Percentiles rank a stretch among this genome's conserved stretches.
phyloP scores from a whole-genome alignment of 2,888 invertebrate genomes.

The Tubulanus polymorphus region DNA sequence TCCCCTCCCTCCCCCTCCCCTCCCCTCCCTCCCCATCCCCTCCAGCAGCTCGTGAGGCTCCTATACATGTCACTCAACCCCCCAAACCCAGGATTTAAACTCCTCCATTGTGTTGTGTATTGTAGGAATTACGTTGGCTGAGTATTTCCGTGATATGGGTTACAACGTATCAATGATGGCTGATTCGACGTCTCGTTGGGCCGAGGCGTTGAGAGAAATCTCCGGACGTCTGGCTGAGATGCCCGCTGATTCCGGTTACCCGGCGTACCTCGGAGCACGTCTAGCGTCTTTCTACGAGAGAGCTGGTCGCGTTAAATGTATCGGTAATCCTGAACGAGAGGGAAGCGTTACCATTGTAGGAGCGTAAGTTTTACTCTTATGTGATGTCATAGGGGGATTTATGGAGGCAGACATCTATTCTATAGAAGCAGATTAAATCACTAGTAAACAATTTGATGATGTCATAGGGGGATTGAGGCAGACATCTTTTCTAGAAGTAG shows the following conservation, averaged over 20 bases:
- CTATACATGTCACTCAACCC: too few relatives aligned
- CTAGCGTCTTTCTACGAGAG: constrained; percentile 99
- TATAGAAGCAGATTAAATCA: too few relatives aligned
- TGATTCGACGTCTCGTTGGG: constrained; percentile 99
- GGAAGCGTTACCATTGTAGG: constrained; percentile 99
- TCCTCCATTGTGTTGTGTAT: too few relatives aligned
- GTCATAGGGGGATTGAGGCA: too few relatives aligned
- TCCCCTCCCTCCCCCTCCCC: too few relatives aligned
- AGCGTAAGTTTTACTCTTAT: constrained; percentile 62
- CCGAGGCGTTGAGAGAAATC: constrained; percentile 99
- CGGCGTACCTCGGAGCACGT: constrained; percentile 96
- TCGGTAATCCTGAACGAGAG: constrained; percentile 96
- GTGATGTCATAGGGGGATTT: too few relatives aligned
- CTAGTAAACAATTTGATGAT: too few relatives aligned
- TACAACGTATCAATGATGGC: constrained; percentile 99
- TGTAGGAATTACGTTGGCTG: constrained; percentile 93
- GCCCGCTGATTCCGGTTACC: constrained; percentile 95
- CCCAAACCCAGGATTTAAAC: too few relatives aligned
- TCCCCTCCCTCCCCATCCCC: too few relatives aligned
- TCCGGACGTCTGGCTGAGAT: constrained; percentile 99
- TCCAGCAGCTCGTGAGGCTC: too few relatives aligned
- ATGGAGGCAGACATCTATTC: too few relatives aligned
- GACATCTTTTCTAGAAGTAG: too few relatives aligned
- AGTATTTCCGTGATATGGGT: constrained; percentile 97
- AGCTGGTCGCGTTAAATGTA: constrained; percentile 93